Conservation (phyloP, 1,140 invertebrate species). For the Mya arenaria region DNA sequence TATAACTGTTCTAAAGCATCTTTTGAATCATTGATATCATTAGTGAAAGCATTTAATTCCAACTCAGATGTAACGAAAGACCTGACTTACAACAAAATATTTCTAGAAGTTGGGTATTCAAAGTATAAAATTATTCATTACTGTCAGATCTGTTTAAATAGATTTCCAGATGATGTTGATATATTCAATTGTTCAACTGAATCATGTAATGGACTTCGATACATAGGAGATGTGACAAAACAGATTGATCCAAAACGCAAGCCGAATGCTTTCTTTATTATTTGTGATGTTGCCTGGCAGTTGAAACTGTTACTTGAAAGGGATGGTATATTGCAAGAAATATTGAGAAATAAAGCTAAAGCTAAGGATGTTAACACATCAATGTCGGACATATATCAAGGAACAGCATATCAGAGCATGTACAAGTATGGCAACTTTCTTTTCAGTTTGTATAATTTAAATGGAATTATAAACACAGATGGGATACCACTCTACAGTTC, state of each 20-base stretch:
- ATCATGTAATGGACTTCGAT: constrained; percentile 1
- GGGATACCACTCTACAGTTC: constrained; percentile 39
- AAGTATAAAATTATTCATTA: constrained; percentile 15
- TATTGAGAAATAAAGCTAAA: constrained; percentile 19
- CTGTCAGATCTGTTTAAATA: constrained; percentile 7
- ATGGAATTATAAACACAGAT: constrained; percentile 48
- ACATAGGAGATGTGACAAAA: constrained; percentile 14
- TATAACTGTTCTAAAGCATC: constrained; percentile 13
- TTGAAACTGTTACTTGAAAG: constrained; percentile 23
- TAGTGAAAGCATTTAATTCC: neutral
- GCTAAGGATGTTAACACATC: neutral
- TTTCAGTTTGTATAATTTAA: neutral
- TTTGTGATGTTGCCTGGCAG: constrained; percentile 21
- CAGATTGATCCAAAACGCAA: neutral
- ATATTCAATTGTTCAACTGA: constrained; percentile 12
- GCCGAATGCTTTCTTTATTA: neutral
- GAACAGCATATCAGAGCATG: constrained; percentile 16
- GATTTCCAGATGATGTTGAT: constrained; percentile 19
- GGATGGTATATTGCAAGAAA: constrained; percentile 15
- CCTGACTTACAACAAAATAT: constrained; percentile 16
- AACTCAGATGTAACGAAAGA: constrained; percentile 9
- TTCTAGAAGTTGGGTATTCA: constrained; percentile 7
- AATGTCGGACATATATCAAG: constrained; percentile 23
- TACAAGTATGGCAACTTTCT: constrained; percentile 11
- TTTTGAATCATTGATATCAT: constrained; percentile 11